phyloP scores from a whole-genome alignment of 2,888 invertebrate species.

The Agonopterix alstromeriana region DNA sequence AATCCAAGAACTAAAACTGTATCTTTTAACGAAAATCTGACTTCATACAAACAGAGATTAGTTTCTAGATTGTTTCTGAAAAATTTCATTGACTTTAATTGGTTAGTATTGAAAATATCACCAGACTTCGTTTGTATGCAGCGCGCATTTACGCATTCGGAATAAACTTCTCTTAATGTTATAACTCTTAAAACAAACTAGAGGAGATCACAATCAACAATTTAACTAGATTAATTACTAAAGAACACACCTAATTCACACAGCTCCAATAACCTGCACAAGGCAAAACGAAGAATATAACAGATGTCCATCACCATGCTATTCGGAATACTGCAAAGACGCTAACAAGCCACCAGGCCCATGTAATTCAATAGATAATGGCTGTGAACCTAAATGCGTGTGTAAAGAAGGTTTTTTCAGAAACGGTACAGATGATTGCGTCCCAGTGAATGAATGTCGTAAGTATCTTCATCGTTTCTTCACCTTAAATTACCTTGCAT shows the following conservation, averaged over 20 bases:
- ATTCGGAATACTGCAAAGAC: slow-evolving; percentile 20
- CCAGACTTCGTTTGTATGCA: too few species aligned
- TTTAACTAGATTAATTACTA: not conserved
- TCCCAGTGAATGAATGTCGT: slow-evolving; percentile 23
- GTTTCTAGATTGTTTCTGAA: too few species aligned
- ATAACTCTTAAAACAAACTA: too few species aligned
- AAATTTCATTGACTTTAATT: too few species aligned
- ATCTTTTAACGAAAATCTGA: too few species aligned
- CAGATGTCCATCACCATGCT: slow-evolving; percentile 16
- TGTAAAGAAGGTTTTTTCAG: slow-evolving; percentile 25
- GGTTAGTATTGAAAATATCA: too few species aligned
- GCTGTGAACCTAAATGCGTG: slow-evolving; percentile 31
- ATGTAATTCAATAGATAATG: slow-evolving; percentile 27
- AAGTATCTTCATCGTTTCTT: not conserved
- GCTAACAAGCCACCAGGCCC: slow-evolving; percentile 5
- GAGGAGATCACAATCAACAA: too few species aligned
- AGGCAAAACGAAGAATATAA: slow-evolving; percentile 32
- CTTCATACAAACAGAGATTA: too few species aligned
- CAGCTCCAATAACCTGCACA: slow-evolving; percentile 17
- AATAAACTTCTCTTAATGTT: too few species aligned
- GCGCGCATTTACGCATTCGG: too few species aligned
- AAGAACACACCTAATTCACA: not conserved
- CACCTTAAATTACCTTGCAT: too few species aligned
- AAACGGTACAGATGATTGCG: slow-evolving; percentile 22
- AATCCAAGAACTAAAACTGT: too few species aligned